phyloP scores from a whole-genome alignment of 2,888 invertebrate species.

The Elegia similella region DNA sequence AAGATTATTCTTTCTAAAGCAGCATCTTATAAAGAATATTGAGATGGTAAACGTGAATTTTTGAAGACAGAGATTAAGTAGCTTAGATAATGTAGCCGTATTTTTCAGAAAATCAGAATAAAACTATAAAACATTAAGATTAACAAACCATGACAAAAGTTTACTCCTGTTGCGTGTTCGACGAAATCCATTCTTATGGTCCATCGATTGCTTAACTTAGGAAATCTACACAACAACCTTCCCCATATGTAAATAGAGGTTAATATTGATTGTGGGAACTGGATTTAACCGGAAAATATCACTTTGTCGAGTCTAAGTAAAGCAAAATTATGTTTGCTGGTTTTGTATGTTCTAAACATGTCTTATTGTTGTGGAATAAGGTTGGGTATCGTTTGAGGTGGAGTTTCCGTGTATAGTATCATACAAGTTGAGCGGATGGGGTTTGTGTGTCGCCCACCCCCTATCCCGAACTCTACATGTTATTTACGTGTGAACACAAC shows the following conservation, averaged over 20 bases:
- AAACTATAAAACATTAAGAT: conserved; percentile 64
- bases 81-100: neutral
- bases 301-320: conserved; percentile 45
- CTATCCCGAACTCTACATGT: conserved; percentile 71
- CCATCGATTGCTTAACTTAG: conserved; percentile 29
- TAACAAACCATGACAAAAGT: conserved; percentile 75
- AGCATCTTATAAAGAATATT: neutral
- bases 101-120: conserved; percentile 34
- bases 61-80: neutral
- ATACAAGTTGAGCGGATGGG: conserved; percentile 37
- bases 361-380: conserved; percentile 36
- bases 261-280: conserved; percentile 42
- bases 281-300: conserved; percentile 52
- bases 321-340: conserved; percentile 29
- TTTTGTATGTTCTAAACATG: conserved; percentile 16
- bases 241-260: conserved; percentile 43
- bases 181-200: conserved; percentile 65
- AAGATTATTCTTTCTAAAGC: neutral
- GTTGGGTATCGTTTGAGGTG: conserved; percentile 30
- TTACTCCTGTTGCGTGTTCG: conserved; percentile 73
- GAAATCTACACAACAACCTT: conserved; percentile 36
- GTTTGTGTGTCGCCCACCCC: conserved; percentile 51
- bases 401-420: conserved; percentile 20
- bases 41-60: neutral
- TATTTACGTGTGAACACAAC: conserved; percentile 81